Conservation (phyloP, 2,797 vertebrate genomes). For the Acestrorhynchus altus region DNA sequence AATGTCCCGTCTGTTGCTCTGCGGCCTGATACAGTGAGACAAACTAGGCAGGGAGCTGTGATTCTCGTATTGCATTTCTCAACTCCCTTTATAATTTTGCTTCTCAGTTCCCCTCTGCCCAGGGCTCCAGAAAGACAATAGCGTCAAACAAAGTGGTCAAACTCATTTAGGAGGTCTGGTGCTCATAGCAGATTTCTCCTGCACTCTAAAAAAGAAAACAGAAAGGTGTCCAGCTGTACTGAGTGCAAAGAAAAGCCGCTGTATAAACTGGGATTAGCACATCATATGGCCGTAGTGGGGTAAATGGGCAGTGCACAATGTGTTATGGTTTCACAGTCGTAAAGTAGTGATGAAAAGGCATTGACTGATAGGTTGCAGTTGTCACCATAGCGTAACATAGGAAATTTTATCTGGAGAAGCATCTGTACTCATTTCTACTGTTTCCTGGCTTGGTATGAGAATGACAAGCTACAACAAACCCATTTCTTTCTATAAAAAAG, state of each 20-base stretch:
- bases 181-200: constrained; percentile 8
- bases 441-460: constrained; percentile 52
- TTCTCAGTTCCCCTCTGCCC: constrained; percentile 8
- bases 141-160: constrained; percentile 30
- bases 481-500: neutral
- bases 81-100: constrained; percentile 43
- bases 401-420: constrained; percentile 59
- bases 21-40: constrained; percentile 46
- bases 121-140: constrained; percentile 34
- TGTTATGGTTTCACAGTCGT: constrained; percentile 64
- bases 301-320: constrained; percentile 52
- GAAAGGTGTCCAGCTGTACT: constrained; percentile 57
- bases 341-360: constrained; percentile 68
- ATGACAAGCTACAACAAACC: constrained; percentile 10
- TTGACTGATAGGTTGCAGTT: constrained; percentile 76
- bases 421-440: constrained; percentile 60
- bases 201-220: constrained; percentile 31
- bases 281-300: constrained; percentile 40
- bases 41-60: constrained; percentile 35
- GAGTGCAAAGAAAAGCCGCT: constrained; percentile 67
- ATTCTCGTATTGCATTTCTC: constrained; percentile 56
- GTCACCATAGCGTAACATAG: constrained; percentile 60
- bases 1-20: constrained; percentile 20
- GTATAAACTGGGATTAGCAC: constrained; percentile 75
- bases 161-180: constrained; percentile 30